Percentiles rank a stretch among this genome's conserved stretches.
Conservation (phyloP, 2,888 invertebrate species). For the Frankliniella fusca region DNA sequence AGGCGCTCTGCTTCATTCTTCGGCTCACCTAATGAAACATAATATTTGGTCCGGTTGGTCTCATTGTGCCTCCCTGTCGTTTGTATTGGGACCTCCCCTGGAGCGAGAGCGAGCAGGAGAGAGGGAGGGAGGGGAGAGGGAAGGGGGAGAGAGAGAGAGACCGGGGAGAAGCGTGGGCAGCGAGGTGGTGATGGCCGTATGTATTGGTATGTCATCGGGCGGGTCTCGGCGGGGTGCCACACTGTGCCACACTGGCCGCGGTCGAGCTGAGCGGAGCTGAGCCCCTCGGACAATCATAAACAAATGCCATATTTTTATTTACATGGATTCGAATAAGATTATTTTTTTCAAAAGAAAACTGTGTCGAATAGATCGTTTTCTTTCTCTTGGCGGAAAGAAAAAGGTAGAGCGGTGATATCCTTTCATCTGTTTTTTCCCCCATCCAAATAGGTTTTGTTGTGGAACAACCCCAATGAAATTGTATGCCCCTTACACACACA, state of each 20-base stretch:
- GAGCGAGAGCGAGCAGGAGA: not conserved
- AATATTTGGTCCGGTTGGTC: not conserved
- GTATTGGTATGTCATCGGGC: not conserved
- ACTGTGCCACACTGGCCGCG: not conserved
- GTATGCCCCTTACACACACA: not conserved
- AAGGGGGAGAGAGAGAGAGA: too few species aligned
- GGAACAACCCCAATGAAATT: too few species aligned
- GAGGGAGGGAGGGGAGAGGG: too few species aligned
- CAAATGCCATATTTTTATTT: too few species aligned
- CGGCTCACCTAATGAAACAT: not conserved
- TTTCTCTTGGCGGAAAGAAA: too few species aligned
- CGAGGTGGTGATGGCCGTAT: not conserved
- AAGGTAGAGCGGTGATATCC: too few species aligned
- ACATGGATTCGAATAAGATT: too few species aligned
- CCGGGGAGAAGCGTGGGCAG: not conserved
- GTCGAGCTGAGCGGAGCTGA: not conserved
- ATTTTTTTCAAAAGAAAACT: too few species aligned
- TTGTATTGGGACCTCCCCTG: slow-evolving; percentile 1
- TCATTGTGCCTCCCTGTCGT: not conserved
- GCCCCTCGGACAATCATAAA: too few species aligned
- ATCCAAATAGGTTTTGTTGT: too few species aligned
- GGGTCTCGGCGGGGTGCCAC: not conserved
- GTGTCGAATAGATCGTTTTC: too few species aligned
- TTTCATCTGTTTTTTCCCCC: too few species aligned
- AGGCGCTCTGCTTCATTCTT: not conserved